Evolutionary conservation across 1,140 invertebrate genomes (phyloP).

Genomic region (Listronotus bonariensis): DNA sequence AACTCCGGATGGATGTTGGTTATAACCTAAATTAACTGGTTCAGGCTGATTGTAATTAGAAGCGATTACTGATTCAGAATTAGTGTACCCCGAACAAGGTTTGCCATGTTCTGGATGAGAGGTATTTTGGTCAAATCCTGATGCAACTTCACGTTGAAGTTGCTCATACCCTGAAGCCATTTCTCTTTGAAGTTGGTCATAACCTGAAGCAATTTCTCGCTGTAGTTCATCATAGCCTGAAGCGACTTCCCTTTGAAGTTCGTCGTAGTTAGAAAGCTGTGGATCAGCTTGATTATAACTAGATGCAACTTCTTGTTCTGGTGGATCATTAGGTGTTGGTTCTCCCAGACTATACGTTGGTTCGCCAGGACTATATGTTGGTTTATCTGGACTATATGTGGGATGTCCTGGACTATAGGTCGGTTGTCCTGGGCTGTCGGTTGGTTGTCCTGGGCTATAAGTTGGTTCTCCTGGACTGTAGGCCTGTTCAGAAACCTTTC

Average conservation of each 20-base stretch:
- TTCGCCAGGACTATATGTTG: conserved; percentile 17
- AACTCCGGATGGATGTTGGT: no score
- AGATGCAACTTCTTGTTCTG: no score
- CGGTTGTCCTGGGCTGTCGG: no score
- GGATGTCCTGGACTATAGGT: no score
- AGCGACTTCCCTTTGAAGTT: not conserved
- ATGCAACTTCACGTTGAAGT: conserved; percentile 13
- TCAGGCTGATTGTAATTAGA: no score
- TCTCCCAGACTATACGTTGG: not conserved
- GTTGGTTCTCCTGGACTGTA: not conserved
- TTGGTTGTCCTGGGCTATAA: conserved; percentile 7
- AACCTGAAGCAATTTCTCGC: no score
- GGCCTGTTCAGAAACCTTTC: conserved; percentile 49
- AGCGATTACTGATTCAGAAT: no score
- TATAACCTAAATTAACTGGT: no score
- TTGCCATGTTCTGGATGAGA: no score
- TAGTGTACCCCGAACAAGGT: no score
- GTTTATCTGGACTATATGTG: conserved; percentile 15
- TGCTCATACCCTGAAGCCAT: no score
- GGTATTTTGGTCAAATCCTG: conserved; percentile 11
- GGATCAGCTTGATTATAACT: conserved; percentile 1
- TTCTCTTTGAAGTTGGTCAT: no score
- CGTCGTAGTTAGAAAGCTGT: conserved; percentile 5
- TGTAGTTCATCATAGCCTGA: conserved; percentile 18
- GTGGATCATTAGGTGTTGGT: not conserved